phyloP scores from a whole-genome alignment of 1,140 invertebrate genomes.

The Sipha flava region DNA sequence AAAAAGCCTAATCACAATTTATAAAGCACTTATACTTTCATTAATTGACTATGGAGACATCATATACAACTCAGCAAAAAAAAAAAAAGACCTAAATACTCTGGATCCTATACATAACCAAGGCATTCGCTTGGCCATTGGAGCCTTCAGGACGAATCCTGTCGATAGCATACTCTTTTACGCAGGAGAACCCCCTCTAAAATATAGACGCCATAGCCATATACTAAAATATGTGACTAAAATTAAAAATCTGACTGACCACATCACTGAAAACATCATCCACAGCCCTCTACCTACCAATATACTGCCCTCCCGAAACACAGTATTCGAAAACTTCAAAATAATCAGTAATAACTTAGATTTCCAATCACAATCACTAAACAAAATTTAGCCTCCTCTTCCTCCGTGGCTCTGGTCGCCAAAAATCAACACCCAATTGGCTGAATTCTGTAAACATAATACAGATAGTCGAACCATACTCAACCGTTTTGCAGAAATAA shows the following conservation, averaged over 20 bases:
- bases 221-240: neutral
- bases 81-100: neutral
- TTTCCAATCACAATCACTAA: neutral
- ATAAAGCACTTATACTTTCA: neutral
- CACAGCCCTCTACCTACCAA: neutral
- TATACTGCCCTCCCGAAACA: neutral
- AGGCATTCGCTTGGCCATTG: neutral
- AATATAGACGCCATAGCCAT: neutral
- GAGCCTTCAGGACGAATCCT: neutral
- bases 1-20: neutral
- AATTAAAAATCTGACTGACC: neutral
- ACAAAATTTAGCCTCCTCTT: neutral
- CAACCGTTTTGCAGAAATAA: too few species aligned
- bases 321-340: neutral
- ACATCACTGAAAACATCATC: neutral
- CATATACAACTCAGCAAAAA: neutral
- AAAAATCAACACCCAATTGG: neutral
- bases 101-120: neutral
- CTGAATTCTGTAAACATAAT: too few species aligned
- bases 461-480: too few species aligned
- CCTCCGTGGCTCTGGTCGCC: neutral
- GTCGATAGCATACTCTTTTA: neutral
- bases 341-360: neutral
- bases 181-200: neutral
- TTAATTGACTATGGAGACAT: neutral